Percentiles rank a stretch among this genome's conserved stretches.
Conservation (phyloP, 2,888 invertebrate genomes). For the Caradrina clavipalpis region DNA sequence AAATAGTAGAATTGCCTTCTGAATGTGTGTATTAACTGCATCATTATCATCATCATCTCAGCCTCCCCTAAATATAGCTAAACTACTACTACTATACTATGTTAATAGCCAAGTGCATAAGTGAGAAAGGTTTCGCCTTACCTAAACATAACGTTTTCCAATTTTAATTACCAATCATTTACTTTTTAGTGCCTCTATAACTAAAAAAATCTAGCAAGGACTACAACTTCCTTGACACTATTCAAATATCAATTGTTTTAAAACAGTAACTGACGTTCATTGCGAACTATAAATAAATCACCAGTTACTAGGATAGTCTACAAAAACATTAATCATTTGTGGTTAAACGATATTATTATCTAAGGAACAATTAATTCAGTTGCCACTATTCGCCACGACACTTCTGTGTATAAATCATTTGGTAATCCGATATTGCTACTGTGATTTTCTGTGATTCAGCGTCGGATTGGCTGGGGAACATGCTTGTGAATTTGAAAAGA, state of each 20-base stretch:
- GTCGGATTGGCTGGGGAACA: constrained; percentile 29
- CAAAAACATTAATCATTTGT: constrained; percentile 70
- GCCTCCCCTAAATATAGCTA: too few species aligned
- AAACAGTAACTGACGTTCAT: constrained; percentile 24
- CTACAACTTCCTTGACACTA: not conserved
- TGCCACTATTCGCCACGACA: constrained; percentile 71
- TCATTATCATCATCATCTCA: too few species aligned
- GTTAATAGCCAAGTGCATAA: not conserved
- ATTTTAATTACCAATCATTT: not conserved
- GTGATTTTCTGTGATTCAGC: constrained; percentile 64
- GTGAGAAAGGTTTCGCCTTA: not conserved
- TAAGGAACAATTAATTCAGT: constrained; percentile 77
- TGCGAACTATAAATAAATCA: constrained; percentile 50
- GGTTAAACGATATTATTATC: constrained; percentile 76
- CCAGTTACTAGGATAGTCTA: constrained; percentile 54
- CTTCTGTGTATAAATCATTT: constrained; percentile 78
- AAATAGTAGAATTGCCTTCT: too few species aligned
- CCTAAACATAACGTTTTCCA: not conserved
- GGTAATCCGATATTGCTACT: constrained; percentile 78
- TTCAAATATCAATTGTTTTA: constrained; percentile 26
- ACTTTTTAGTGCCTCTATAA: not conserved
- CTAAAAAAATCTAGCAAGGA: not conserved
- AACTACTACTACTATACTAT: too few species aligned
- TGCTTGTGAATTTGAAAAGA: not conserved
- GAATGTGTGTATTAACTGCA: too few species aligned